phyloP scores from a whole-genome alignment of 1,140 invertebrate species.

The Trachelipus rathkii region DNA sequence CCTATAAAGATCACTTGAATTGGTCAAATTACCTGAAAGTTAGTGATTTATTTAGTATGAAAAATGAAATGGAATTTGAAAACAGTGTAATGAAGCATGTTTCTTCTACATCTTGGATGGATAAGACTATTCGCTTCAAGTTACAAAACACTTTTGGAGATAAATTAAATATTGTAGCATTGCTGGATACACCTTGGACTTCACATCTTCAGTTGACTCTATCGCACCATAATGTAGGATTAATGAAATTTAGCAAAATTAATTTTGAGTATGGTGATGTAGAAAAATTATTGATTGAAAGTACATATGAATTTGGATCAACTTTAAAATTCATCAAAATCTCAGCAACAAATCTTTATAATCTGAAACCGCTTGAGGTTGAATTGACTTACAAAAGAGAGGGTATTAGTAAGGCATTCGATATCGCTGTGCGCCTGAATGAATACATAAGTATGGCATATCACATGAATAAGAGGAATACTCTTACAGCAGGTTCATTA shows the following conservation, averaged over 20 bases:
- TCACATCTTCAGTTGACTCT: not conserved
- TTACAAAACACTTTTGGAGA: not conserved
- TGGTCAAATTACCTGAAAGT: not conserved
- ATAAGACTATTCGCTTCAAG: not conserved
- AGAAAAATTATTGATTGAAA: not conserved
- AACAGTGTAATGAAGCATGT: not conserved
- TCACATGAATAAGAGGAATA: not conserved
- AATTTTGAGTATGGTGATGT: not conserved
- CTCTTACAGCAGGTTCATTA: not conserved
- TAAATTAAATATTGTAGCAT: not conserved
- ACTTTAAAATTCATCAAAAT: not conserved
- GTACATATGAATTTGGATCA: not conserved
- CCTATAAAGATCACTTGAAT: not conserved
- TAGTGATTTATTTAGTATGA: not conserved
- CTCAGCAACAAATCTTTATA: not conserved
- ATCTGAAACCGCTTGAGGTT: not conserved
- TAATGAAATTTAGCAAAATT: not conserved
- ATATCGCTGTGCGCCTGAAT: not conserved
- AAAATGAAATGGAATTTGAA: not conserved
- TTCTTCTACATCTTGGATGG: not conserved
- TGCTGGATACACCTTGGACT: not conserved
- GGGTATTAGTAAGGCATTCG: not conserved
- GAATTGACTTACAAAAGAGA: not conserved
- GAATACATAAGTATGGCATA: not conserved
- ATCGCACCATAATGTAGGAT: not conserved